These are phyloP conservation scores for Ramphastos sulfuratus DNA, from an alignment of 2,113 vertebrate species.

Conservation along the genomic window DNA sequence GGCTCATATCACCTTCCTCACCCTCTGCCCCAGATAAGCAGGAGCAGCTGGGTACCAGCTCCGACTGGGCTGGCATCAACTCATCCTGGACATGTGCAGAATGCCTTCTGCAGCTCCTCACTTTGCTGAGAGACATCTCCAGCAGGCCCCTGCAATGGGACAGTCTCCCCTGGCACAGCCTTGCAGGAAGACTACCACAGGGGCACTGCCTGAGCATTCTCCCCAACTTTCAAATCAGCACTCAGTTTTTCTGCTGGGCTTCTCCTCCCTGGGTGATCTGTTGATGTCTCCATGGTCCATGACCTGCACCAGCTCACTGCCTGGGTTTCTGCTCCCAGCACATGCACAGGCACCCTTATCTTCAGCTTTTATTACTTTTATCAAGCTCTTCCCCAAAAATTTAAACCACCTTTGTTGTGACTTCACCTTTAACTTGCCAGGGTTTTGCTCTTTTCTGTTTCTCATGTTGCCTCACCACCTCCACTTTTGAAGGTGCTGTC, in stretches of 20 bases:
- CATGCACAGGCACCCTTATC: background rate
- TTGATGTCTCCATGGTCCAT: background rate
- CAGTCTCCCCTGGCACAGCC: accelerated
- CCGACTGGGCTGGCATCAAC: background rate
- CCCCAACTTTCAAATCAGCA: background rate
- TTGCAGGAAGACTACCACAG: background rate
- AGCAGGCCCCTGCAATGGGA: background rate
- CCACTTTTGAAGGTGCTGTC: background rate
- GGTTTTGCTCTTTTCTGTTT: background rate
- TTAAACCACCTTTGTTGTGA: background rate
- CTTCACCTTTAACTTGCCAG: background rate
- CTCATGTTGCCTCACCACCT: accelerated
- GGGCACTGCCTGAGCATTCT: background rate
- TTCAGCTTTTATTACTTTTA: background rate
- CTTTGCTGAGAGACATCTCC: background rate
- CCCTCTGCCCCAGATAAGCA: background rate
- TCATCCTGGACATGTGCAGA: accelerated
- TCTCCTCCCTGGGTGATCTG: background rate
- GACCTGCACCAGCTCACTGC: background rate
- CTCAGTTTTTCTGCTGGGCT: background rate
- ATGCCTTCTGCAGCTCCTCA: accelerated
- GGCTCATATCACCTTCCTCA: background rate
- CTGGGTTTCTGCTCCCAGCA: background rate
- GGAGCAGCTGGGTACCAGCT: background rate
- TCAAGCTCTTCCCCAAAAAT: background rate